Base-by-base conservation (phyloP, 2,888 invertebrate species). In the Orthonychiurus folsomi region DNA sequence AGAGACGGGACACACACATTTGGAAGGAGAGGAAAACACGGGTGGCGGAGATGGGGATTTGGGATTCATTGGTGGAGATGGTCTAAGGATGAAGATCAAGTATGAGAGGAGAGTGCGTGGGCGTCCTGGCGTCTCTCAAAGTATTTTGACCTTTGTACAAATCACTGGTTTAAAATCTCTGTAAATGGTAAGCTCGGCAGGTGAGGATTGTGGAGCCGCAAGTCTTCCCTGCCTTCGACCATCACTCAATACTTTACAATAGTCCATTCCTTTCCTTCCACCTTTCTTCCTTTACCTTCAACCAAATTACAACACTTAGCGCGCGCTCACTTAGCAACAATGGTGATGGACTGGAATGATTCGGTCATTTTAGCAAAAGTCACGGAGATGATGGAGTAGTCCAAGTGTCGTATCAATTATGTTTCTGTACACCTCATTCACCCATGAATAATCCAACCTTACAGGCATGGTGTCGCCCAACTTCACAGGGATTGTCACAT, bases 111-210 rank as follows among this genome's bases (percentile, higher is more conserved):
- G 53, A 58, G 27, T 54, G 53, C 63, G 65, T 61, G 72, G 70
- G 69, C 69, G 72, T 67, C 26, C 53, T 48, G 60, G 61, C 66
- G 65, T 66, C 63, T 65, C 69, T 69, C 68, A 69, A 68, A 67
- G 72, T 69, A 65, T 72, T 70, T 69, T 72, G 72, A 72, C 72
- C 72, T 72, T 72, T 72, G 64, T 63, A 65, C 65, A 70, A 70
- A 67, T 68, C 68, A 68, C 72, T 70, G 66, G 66, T 70, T 69
- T 37, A 37, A 69, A 68, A 69, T 63, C 65, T 66, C 70, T 71
- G 63, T 64, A 72, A 72, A 72, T 69, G 72, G 72, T 67, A 69
- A 70, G 67, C 69, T 67, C 67, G 56, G 50, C 61, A 64, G 64
- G 61, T 62, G 64, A 64, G 61, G 60, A 12, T 26, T n/a, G 37